Evolutionary conservation across 2,888 invertebrate genomes (phyloP), one percentile per base, ranked within the genome.

Genomic region (Leptodirus hochenwartii): DNA sequence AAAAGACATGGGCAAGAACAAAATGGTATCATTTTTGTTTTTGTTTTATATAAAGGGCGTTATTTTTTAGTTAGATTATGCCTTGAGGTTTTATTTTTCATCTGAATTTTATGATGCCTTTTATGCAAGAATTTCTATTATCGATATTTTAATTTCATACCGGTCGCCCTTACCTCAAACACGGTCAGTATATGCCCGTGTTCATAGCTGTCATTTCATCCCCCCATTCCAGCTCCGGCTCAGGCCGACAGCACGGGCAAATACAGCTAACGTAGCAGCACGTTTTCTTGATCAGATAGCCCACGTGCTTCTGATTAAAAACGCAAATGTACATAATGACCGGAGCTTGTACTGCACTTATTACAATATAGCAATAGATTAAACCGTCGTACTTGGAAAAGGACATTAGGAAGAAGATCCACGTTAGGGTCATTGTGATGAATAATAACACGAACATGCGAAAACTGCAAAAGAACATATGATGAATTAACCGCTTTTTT

Each of bases 181-280:
- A 11, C 22, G 15, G 23, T 44, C 43, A 61, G 44, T 62, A 62
- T 28, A 46, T 46, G 22, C 66, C 66, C 10, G 76, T 73, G 46
- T 81, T 81, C 70, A 84, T 82, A 37, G 82, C 80, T 30, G 79
- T 74, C 77, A 84, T 73, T 57, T 85, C 84, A 45, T 84, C 84
- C 0, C 84, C 84, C 82, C 82, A 84, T 45, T 84, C 82, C 3
- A 74, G 72, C 15, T 75, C 65, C 1, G 73, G 74, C 38, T 79
- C 72, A 5, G 53, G 54, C 30, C 54, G 53, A 41, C 65, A 66
- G 36, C 66, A 66, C 27, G 59, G 51, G 37, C 56, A 59, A 11
- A 53, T 39, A 36, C 58, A 59, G 32, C 50, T 53, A 17, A 69
- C 69, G 47, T 77, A 77, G 44, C 78, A 79, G 53, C 81, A 84